These are phyloP conservation scores for Choreutis nemorana DNA, from an alignment of 2,888 invertebrate species.

Conservation along the genomic window DNA sequence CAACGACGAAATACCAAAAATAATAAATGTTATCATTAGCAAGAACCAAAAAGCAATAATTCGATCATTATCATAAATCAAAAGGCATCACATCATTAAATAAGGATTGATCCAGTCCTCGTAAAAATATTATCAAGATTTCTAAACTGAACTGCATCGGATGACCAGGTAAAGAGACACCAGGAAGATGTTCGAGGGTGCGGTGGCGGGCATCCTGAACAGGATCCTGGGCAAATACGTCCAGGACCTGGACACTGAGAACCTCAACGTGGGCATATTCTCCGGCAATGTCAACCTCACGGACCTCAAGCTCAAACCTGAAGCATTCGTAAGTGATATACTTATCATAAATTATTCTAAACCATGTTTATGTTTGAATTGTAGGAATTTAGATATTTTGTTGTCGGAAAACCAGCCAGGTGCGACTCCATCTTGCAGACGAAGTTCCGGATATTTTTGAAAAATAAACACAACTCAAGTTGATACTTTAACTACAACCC, in stretches of 20 bases:
- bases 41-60: no score
- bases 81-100: no score
- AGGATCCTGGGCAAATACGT: slow-evolving; percentile 83
- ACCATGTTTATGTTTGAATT: background rate
- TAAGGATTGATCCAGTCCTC: no score
- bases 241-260: slow-evolving; percentile 83
- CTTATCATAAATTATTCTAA: background rate
- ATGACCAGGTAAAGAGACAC: slow-evolving; percentile 4
- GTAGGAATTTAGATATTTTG: background rate
- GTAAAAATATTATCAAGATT: no score
- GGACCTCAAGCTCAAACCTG: slow-evolving; percentile 80
- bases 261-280: slow-evolving; percentile 84
- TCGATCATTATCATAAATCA: no score
- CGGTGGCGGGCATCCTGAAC: slow-evolving; percentile 81
- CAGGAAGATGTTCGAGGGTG: slow-evolving; percentile 76
- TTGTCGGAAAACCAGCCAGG: background rate
- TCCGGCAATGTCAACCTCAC: slow-evolving; percentile 81
- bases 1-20: no score
- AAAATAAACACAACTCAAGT: background rate
- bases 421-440: background rate
- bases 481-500: no score
- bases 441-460: background rate
- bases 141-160: no score
- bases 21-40: no score
- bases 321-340: slow-evolving; percentile 83